These are phyloP conservation scores for Antennarius striatus DNA, from an alignment of 2,113 vertebrate genomes.

Conservation along the genomic window DNA sequence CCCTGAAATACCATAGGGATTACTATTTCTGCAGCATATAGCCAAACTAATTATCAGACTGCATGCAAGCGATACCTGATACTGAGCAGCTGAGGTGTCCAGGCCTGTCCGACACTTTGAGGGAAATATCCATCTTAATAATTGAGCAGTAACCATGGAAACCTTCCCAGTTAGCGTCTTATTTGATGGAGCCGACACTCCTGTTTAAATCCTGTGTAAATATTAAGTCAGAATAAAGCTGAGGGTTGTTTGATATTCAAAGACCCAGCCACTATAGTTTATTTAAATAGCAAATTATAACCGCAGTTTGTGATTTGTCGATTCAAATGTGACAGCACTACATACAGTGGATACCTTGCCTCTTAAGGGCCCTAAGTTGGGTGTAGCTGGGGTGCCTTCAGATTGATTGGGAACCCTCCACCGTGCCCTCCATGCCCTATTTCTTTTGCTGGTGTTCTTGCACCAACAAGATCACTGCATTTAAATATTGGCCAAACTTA, in stretches of 20 bases:
- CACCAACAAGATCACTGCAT: no score
- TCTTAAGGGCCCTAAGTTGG: no score
- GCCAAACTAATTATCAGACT: constrained; percentile 4
- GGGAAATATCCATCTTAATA: background rate
- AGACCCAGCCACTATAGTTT: background rate
- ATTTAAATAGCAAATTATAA: background rate
- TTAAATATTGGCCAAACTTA: no score
- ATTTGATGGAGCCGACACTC: background rate
- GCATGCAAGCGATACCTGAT: constrained; percentile 8
- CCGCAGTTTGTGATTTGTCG: background rate
- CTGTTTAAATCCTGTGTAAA: constrained; percentile 5
- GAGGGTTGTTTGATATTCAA: background rate
- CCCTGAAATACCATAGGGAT: background rate
- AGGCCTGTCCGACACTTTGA: constrained; percentile 8
- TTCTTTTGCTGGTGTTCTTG: no score
- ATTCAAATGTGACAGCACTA: background rate
- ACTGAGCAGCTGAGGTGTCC: constrained; percentile 7
- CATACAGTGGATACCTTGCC: no score
- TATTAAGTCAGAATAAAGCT: background rate
- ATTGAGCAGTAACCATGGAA: constrained; percentile 8
- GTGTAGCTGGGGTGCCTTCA: no score
- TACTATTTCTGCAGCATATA: background rate
- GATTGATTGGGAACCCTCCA: no score
- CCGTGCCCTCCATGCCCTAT: no score
- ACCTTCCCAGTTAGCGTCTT: background rate